Percentiles rank a stretch among this genome's conserved stretches.
These are phyloP conservation scores for Colinus virginianus DNA, from an alignment of 2,113 vertebrate genomes.

Conservation along the genomic window DNA sequence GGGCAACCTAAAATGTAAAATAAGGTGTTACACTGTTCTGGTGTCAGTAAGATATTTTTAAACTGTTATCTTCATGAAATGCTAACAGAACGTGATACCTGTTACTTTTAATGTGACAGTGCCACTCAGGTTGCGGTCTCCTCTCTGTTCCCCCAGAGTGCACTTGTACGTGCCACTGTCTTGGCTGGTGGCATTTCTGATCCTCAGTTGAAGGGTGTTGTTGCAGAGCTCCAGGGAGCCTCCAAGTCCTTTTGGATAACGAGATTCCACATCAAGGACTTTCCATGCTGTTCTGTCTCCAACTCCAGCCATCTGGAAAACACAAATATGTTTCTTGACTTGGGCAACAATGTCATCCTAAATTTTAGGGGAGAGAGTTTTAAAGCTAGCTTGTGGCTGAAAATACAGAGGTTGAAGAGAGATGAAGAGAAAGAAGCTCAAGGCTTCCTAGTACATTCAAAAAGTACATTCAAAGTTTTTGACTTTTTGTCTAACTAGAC, in stretches of 20 bases:
- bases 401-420: neutral
- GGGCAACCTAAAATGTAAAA: slow-evolving; percentile 74
- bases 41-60: neutral
- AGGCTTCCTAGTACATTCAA: neutral
- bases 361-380: neutral
- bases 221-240: neutral
- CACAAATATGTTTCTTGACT: neutral
- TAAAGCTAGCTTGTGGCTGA: neutral
- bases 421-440: fast-evolving
- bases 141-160: slow-evolving; percentile 1
- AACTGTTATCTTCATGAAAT: neutral
- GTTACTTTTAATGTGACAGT: slow-evolving; percentile 69
- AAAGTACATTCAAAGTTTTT: too few species aligned
- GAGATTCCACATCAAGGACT: neutral
- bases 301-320: slow-evolving; percentile 63
- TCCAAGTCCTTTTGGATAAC: neutral
- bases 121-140: slow-evolving; percentile 56
- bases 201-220: slow-evolving; percentile 60
- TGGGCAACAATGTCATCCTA: neutral
- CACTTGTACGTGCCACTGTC: slow-evolving; percentile 72
- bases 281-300: neutral
- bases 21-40: neutral
- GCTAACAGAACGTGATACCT: slow-evolving; percentile 33
- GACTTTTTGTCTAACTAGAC: neutral
- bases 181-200: slow-evolving; percentile 53